A percentile compares a stretch with the other conserved stretches of the same genome.
Conservation (phyloP, 2,113 vertebrate species). For the Chionis minor region DNA sequence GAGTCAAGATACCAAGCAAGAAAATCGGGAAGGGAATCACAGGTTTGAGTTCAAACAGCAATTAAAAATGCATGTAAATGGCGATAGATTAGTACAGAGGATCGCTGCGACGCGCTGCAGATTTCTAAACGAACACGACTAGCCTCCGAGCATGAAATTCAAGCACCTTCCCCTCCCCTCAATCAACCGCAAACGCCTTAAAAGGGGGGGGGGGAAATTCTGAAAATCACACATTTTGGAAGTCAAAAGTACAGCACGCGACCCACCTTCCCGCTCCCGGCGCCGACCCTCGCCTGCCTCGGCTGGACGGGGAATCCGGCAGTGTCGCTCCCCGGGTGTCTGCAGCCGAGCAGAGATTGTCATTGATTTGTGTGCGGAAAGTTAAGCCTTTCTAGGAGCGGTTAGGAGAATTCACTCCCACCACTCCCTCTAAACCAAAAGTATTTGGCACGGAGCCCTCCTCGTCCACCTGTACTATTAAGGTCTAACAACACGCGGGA, state of each 20-base stretch:
- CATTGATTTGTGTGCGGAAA: conserved; percentile 86
- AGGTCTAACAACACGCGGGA: conserved; percentile 70
- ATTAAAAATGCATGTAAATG: background rate
- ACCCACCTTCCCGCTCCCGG: conserved; percentile 66
- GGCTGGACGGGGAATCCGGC: background rate
- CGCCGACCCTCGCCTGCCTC: background rate
- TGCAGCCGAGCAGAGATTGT: conserved; percentile 77
- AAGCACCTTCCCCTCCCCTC: background rate
- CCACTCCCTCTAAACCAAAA: conserved; percentile 95
- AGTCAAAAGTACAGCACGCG: background rate
- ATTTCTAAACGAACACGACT: background rate
- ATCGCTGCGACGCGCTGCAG: accelerated
- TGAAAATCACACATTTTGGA: background rate
- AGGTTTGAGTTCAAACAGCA: background rate
- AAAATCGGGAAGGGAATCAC: background rate
- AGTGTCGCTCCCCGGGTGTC: conserved; percentile 50
- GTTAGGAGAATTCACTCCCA: conserved; percentile 89
- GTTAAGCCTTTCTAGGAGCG: conserved; percentile 87
- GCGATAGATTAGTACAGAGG: background rate
- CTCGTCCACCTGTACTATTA: conserved; percentile 91
- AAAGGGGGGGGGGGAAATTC: background rate
- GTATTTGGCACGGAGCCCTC: conserved; percentile 90
- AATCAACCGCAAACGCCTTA: background rate
- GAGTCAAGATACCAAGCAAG: background rate
- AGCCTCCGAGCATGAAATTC: background rate